These are phyloP conservation scores for Penaeus chinensis DNA, from an alignment of 1,140 invertebrate genomes.

Conservation along the genomic window DNA sequence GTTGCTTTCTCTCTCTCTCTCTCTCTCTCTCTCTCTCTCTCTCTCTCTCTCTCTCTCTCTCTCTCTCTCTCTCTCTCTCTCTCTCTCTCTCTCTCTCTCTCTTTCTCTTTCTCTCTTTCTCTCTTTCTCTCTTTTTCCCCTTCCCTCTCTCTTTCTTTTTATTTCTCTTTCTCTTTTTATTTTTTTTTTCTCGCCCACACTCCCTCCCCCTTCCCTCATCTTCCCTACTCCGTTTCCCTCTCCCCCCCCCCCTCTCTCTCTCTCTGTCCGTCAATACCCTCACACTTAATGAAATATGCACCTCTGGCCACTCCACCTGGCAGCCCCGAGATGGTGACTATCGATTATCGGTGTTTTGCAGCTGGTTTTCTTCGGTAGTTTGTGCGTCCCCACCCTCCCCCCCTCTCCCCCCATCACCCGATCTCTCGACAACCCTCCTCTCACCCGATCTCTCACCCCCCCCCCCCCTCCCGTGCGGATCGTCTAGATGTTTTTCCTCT, in stretches of 20 bases:
- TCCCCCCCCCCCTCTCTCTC: neutral
- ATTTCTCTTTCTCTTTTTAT: neutral
- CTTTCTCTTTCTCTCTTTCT: neutral
- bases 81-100: neutral
- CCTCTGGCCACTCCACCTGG: too few species aligned
- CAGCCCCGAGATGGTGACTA: too few species aligned
- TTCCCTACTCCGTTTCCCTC: neutral
- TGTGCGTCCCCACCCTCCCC: too few species aligned
- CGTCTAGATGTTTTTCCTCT: too few species aligned
- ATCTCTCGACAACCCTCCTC: too few species aligned
- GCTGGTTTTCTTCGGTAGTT: too few species aligned
- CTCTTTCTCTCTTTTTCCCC: neutral
- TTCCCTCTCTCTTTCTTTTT: neutral
- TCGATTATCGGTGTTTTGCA: too few species aligned
- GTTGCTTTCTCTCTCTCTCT: neutral
- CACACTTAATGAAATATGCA: neutral
- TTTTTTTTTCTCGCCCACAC: neutral
- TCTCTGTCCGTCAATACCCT: constrained; percentile 15
- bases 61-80: neutral
- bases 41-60: neutral
- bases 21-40: neutral
- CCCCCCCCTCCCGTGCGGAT: too few species aligned
- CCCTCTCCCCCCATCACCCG: too few species aligned
- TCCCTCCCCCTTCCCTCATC: neutral
- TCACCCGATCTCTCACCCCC: too few species aligned